Evolutionary conservation across 2,888 invertebrate species (phyloP), one percentile per base, ranked within the genome.

Genomic region (Drosophila rubida): DNA sequence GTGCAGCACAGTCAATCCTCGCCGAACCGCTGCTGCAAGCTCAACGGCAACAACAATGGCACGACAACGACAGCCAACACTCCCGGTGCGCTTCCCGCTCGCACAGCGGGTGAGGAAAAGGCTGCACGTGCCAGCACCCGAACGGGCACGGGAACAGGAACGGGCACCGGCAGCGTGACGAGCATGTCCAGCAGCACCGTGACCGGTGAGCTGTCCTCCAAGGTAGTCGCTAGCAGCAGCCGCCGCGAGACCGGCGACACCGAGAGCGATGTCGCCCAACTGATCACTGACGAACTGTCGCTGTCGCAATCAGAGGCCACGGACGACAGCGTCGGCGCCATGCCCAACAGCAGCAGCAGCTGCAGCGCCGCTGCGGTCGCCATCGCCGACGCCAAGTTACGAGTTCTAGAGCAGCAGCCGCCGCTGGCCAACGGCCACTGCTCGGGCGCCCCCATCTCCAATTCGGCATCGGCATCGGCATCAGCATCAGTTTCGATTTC

Each of bases 1-100:
- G 92, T 92, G 39, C 92, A 92, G 67, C 92, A 92, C 74, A 92
- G 92, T 62, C 92, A 92, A 70, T 90, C 92, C 37, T 92, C 92
- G 48, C 91, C 92, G 5, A 91, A 92, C 61, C 92, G 92, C 54
- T 92, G 92, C 72, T 92, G 92, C 76, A 91, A 90, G 62, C 76
- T 92, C 7, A 91, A 90, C 60, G 89, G 88, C 27, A 64, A 37
- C 13, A n/a, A n/a, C n/a, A n/a, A n/a, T n/a, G 69, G 27, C 7
- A 13, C 7, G 30, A 51, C 35, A 5, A 19, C 45, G 3, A 39
- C 25, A 25, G 25, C 25, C 25, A n/a, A n/a, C n/a, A 11, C 32
- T 4, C 32, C 32, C 4, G 32, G 32, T 32, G 11, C 32, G 4
- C 11, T 4, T 32, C 32, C n/a, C n/a, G 4, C n/a, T n/a, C 8